Conservation (phyloP, 2,888 invertebrate genomes). For the Mesorhabditis spiculigera region DNA sequence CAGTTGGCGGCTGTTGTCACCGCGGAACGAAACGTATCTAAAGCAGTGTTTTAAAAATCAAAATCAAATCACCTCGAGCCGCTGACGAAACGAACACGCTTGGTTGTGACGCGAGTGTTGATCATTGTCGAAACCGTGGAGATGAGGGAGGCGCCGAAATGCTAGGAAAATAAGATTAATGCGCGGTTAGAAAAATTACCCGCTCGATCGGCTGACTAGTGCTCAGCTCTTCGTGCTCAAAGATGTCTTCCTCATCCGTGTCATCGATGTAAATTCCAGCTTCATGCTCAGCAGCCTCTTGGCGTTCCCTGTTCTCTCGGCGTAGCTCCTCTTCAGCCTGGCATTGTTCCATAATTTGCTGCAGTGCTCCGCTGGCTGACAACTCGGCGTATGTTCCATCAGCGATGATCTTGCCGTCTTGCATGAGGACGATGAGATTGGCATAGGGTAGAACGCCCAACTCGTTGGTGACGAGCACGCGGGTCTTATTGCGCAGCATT, state of each 20-base stretch:
- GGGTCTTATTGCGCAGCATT: constrained; percentile 67
- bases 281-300: constrained; percentile 23
- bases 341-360: constrained; percentile 50
- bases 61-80: too few species aligned
- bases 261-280: too few species aligned
- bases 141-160: constrained; percentile 52
- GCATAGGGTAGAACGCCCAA: constrained; percentile 86
- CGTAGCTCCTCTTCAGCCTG: constrained; percentile 35
- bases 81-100: constrained; percentile 22
- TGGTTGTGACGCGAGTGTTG: constrained; percentile 18
- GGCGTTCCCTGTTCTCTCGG: constrained; percentile 15
- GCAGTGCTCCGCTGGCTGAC: constrained; percentile 47
- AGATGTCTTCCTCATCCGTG: constrained; percentile 20
- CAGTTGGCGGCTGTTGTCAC: constrained; percentile 21
- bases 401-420: constrained; percentile 59
- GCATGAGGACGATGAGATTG: constrained; percentile 84
- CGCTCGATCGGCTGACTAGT: constrained; percentile 38
- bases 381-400: constrained; percentile 52
- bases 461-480: constrained; percentile 90
- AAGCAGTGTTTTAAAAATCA: background rate
- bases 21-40: constrained; percentile 7
- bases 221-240: constrained; percentile 39
- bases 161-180: constrained; percentile 16
- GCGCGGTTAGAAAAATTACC: constrained; percentile 12
- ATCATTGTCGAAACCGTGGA: constrained; percentile 55